Conservation (phyloP, 2,888 invertebrate genomes). For the Drosophila fulvimacula region DNA sequence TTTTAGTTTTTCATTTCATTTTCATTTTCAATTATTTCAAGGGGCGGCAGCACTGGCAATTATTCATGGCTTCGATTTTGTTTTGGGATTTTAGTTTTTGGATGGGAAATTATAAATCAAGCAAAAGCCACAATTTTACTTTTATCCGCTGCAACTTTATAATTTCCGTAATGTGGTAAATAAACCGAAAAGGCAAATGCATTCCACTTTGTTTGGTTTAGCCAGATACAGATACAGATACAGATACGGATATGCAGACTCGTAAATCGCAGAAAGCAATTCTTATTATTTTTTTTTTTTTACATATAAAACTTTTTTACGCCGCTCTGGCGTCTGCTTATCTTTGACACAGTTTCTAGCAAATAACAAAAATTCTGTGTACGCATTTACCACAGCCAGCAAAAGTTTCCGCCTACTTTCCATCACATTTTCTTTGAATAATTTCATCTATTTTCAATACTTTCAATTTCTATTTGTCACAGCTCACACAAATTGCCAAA, state of each 20-base stretch:
- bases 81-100: constrained; percentile 3
- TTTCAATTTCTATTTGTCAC: constrained; percentile 15
- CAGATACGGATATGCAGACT: constrained; percentile 44
- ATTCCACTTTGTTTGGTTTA: constrained; percentile 55
- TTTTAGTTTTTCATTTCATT: constrained; percentile 30
- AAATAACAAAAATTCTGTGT: constrained; percentile 17
- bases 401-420: constrained; percentile 28
- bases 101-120: constrained; percentile 70
- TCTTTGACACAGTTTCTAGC: constrained; percentile 66
- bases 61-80: constrained; percentile 18
- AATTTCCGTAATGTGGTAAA: constrained; percentile 73
- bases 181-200: constrained; percentile 40
- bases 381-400: constrained; percentile 14
- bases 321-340: constrained; percentile 56
- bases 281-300: constrained; percentile 20
- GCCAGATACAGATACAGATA: constrained; percentile 35
- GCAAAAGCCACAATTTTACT: constrained; percentile 29
- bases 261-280: constrained; percentile 58
- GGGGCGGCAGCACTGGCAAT: constrained; percentile 14
- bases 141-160: constrained; percentile 62
- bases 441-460: not conserved
- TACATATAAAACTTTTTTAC: constrained; percentile 41
- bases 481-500: constrained; percentile 13
- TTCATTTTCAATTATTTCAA: constrained; percentile 10
- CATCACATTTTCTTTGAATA: constrained; percentile 1